Base-by-base conservation (phyloP, 2,888 invertebrate genomes). In the Scelioninae gen. 1 region DNA sequence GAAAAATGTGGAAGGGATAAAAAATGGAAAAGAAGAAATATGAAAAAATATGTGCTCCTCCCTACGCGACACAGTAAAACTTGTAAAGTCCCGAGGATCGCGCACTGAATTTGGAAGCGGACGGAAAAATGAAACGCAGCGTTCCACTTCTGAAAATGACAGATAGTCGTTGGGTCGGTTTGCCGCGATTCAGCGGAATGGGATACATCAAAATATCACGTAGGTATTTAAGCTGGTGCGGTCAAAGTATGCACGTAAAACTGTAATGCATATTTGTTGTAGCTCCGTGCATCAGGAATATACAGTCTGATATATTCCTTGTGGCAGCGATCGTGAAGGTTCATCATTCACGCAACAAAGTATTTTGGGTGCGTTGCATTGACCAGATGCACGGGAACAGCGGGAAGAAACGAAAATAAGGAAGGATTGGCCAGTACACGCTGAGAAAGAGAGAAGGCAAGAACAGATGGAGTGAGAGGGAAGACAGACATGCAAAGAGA, bases 401-500 rank as follows among this genome's bases (percentile, higher is more conserved):
- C 68, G 31, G 74, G 74, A 45, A 63, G 49, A 58, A 71, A 55
- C 23, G 71, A 72, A 60, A 75, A 62, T 58, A 56, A 80, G 74
- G 55, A 74, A 82, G 58, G 75, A 58, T 66, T 51, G 49, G 55
- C 13, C 40, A 53, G 51, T 66, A 63, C 71, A 60, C 23, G 66
- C 43, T n/a, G n/a, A 45, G 2, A 8, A 1, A 2, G 45, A 43
- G 63, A 38, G 47, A 74, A 68, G 43, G 62, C 38, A 68, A 31
- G 79, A 47, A 63, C 43, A 0, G 65, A 29, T 23, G 40, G 34
- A 43, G 49, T 16, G 56, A 58, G 45, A 49, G 55, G 60, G 62
- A 43, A 71, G 60, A 55, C 76, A 77, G 71, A 82, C 79, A 79
- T 71, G 83, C 65, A 83, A 76, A 76, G 63, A 82, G 62, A 47